Evolutionary conservation across 2,797 vertebrate genomes (phyloP), one percentile per base, ranked within the genome.

Genomic region (Acanthis flammea): DNA sequence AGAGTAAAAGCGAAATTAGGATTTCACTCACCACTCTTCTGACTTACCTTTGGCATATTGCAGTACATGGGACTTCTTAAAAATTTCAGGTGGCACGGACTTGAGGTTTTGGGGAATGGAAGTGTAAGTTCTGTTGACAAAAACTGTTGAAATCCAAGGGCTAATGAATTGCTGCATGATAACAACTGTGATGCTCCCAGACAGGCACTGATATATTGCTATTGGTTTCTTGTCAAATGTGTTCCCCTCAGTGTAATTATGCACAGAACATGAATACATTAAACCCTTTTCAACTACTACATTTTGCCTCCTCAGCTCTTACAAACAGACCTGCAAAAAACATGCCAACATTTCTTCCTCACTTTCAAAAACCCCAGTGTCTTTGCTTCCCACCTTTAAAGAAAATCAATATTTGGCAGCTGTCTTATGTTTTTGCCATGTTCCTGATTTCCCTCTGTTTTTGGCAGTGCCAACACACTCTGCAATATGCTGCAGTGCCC

Each of bases 401-500:
- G 77, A 91, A 91, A 96, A 96, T 68, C 91, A 93, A 1, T 75
- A 41, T 92, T 93, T 96, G 94, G 86, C 86, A 96, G 71, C 60
- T 89, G 57, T 73, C 89, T 90, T 63, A 54, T 39, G 60, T 66
- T 95, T 94, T 89, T 83, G 48, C 55, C 25, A 2, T 77, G 60
- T 66, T 92, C 71, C 88, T 68, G 80, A 66, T 91, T 86, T 94
- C 89, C 80, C 72, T 77, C 77, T 94, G 91, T 33, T 93, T 96
- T 87, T 96, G 94, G 92, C 95, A 95, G 62, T 74, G 66, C 92
- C 88, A 95, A 51, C 75, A 74, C 60, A 86, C 65, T 79, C 94
- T 82, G 95, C 95, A 96, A 95, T 97, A 97, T 96, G 96, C 91
- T 92, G 88, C 93, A 95, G 66, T 95, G 91, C 85, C 94, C 95